phyloP scores from a whole-genome alignment of 2,888 invertebrate species.

The Noctua janthina region DNA sequence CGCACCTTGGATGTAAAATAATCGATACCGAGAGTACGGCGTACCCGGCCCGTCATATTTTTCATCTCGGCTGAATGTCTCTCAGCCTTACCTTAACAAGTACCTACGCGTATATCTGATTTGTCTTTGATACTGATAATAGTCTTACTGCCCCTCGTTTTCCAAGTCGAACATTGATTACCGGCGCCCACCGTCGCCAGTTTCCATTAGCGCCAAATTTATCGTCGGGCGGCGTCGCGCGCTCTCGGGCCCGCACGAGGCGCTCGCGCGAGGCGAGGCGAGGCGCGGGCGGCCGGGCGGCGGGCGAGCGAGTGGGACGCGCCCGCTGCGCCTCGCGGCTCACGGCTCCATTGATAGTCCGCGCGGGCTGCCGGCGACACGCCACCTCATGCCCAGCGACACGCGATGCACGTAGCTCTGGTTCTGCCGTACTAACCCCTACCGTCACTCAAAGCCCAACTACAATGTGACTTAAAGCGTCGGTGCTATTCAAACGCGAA shows the following conservation, averaged over 20 bases:
- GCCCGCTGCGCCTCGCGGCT: slow-evolving; percentile 73
- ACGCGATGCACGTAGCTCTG: slow-evolving; percentile 77
- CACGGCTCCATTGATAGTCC: slow-evolving; percentile 85
- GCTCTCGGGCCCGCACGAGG: slow-evolving; percentile 74
- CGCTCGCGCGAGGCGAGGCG: slow-evolving; percentile 65
- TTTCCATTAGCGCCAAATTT: slow-evolving; percentile 89
- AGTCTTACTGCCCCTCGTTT: slow-evolving; percentile 80
- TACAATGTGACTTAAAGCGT: slow-evolving; percentile 78
- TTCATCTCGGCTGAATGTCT: slow-evolving; percentile 46
- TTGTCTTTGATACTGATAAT: slow-evolving; percentile 73
- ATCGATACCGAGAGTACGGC: slow-evolving; percentile 63
- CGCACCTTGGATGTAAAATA: slow-evolving; percentile 66
- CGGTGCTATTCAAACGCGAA: slow-evolving; percentile 69
- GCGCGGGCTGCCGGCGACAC: slow-evolving; percentile 85
- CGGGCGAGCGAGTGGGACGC: slow-evolving; percentile 81
- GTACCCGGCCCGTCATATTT: slow-evolving; percentile 50
- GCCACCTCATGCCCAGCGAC: slow-evolving; percentile 77
- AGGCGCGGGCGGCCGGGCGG: slow-evolving; percentile 68
- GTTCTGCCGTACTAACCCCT: slow-evolving; percentile 74
- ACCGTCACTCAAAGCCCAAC: slow-evolving; percentile 74
- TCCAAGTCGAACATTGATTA: slow-evolving; percentile 88
- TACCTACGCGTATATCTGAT: slow-evolving; percentile 54
- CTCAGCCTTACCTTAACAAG: slow-evolving; percentile 41
- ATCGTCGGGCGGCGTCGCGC: slow-evolving; percentile 87
- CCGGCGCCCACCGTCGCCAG: slow-evolving; percentile 85